Percentiles rank a stretch among this genome's conserved stretches.
Evolutionary conservation across 2,797 vertebrate species (phyloP).

Genomic region (Onychomys arenicola): DNA sequence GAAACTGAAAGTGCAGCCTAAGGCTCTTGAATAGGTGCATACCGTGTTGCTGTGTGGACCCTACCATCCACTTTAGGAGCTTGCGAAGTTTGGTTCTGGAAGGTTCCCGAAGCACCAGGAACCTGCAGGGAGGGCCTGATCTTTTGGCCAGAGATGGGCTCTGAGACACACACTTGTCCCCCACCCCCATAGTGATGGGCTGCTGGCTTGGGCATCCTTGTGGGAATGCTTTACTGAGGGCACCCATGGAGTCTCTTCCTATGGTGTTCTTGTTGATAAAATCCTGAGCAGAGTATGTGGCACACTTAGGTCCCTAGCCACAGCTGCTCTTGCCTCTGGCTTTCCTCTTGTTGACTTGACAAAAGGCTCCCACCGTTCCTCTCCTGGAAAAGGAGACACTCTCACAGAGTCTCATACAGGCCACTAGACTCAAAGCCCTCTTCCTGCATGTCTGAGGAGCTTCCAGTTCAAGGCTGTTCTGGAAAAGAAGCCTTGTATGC

Average conservation of each 20-base stretch:
- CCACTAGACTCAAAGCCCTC: neutral
- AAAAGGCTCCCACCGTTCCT: neutral
- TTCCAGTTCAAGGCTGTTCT: neutral
- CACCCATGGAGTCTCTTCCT: rapidly evolving
- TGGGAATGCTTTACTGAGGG: neutral
- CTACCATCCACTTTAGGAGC: neutral
- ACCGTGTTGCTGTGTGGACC: too few species aligned
- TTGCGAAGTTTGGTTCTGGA: neutral
- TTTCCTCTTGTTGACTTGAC: neutral
- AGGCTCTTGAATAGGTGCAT: rapidly evolving
- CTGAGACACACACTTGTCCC: rapidly evolving
- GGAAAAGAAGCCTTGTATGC: neutral
- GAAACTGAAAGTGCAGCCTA: rapidly evolving
- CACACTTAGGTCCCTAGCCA: rapidly evolving
- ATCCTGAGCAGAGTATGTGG: rapidly evolving
- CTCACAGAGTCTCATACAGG: neutral
- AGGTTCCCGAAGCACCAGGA: neutral
- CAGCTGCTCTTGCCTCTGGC: neutral
- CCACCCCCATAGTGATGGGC: neutral
- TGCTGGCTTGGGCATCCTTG: neutral
- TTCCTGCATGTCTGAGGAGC: neutral
- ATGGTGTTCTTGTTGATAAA: neutral
- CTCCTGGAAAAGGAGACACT: neutral
- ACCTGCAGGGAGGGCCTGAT: neutral
- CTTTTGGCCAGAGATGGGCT: neutral